Base-by-base conservation (phyloP, 37 sponge, comb jelly and placozoan species). In the Cliona cf. orientalis region DNA sequence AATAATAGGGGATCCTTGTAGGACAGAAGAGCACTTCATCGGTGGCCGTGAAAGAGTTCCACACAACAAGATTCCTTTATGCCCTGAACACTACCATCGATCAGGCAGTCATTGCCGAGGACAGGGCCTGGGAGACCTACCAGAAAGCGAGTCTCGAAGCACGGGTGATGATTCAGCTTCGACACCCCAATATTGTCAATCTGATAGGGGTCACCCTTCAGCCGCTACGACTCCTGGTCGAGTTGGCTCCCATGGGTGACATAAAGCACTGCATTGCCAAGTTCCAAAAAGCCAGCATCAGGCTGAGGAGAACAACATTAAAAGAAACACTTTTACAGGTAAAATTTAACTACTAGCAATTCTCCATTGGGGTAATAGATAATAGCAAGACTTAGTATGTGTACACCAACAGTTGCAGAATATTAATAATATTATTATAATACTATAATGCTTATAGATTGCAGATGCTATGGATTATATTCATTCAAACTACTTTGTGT, bases 391-490 rank as follows among this genome's bases (percentile, higher is more conserved):
- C n/a, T n/a, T n/a, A n/a, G n/a, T n/a, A n/a, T n/a, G n/a, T n/a
- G n/a, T n/a, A n/a, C n/a, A n/a, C n/a, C n/a, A n/a, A n/a, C n/a
- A n/a, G n/a, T n/a, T n/a, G n/a, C n/a, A n/a, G n/a, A n/a, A n/a
- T n/a, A n/a, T n/a, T n/a, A n/a, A n/a, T n/a, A n/a, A n/a, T n/a
- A n/a, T n/a, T n/a, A n/a, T n/a, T n/a, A n/a, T n/a, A n/a, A n/a
- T n/a, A n/a, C n/a, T n/a, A n/a, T n/a, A n/a, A n/a, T n/a, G n/a
- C n/a, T n/a, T n/a, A n/a, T 59, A 95, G 95, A 33, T 92, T 59
- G 94, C 95, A 25, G 75, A 72, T 38, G 95, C 93, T 6, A 44
- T 95, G 72, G 53, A 80, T 43, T 85, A 95, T 73, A 65, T 95
- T 25, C 95, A 95, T 71, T 67, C 65, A 33, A 65, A 64, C 65